A percentile compares a stretch with the other conserved stretches of the same genome.
These are phyloP conservation scores for Oenanthe melanoleuca DNA, from an alignment of 2,113 vertebrate species.

Conservation along the genomic window DNA sequence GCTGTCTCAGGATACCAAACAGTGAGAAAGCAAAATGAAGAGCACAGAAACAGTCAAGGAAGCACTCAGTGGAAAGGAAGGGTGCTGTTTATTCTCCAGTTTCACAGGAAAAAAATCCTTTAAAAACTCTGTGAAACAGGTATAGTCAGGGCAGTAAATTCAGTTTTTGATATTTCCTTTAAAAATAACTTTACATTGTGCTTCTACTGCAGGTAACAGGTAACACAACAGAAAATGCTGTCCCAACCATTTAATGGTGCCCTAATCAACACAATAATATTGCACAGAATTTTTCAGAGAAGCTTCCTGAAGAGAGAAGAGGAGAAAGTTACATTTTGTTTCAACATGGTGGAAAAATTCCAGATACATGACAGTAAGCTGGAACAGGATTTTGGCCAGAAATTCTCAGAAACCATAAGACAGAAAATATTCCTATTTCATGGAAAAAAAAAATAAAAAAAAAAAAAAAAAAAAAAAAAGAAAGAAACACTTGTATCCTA, in stretches of 20 bases:
- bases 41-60: not conserved
- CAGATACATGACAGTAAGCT: not conserved
- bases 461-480: fast-evolving
- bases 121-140: not conserved
- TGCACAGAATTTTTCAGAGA: not conserved
- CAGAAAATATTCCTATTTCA: not conserved
- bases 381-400: not conserved
- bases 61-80: not conserved
- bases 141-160: not conserved
- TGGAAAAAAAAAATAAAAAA: fast-evolving
- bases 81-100: not conserved
- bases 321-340: not conserved
- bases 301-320: not conserved
- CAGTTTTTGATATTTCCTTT: not conserved
- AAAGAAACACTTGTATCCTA: not conserved
- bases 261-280: not conserved
- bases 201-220: not conserved
- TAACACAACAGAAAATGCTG: not conserved
- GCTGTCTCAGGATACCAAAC: not conserved
- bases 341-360: not conserved
- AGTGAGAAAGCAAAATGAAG: not conserved
- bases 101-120: not conserved
- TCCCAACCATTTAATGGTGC: not conserved
- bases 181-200: not conserved
- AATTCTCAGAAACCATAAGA: not conserved